Evolutionary conservation across 2,888 invertebrate genomes (phyloP).

Genomic region (Pseudoips prasinana): DNA sequence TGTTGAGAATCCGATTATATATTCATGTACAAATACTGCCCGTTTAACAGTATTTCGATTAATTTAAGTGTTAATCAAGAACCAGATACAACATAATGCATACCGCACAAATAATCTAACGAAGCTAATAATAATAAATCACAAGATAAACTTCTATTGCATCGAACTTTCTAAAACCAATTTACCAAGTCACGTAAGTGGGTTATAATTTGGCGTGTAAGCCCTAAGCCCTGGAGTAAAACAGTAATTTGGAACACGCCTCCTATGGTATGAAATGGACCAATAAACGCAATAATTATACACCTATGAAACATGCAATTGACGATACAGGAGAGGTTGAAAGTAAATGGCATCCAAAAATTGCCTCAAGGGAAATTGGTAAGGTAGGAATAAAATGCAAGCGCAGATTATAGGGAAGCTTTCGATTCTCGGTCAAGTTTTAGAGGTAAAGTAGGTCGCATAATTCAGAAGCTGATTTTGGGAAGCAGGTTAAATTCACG

Average conservation of each 20-base stretch:
- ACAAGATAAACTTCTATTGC: conserved; percentile 25
- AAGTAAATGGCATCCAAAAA: conserved; percentile 40
- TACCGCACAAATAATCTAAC: conserved; percentile 23
- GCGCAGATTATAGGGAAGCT: conserved; percentile 16
- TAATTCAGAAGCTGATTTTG: background rate
- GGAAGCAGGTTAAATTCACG: background rate
- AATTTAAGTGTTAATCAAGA: no score
- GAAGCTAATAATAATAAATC: conserved; percentile 35
- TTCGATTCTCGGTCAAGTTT: conserved; percentile 20
- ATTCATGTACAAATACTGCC: no score
- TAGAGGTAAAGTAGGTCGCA: conserved; percentile 13
- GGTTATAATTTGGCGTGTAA: conserved; percentile 43
- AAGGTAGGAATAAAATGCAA: conserved; percentile 18
- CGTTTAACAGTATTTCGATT: no score
- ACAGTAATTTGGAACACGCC: conserved; percentile 37
- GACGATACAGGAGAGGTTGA: conserved; percentile 42
- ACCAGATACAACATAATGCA: conserved; percentile 13
- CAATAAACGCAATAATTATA: conserved; percentile 50
- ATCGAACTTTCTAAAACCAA: conserved; percentile 45
- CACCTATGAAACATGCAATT: conserved; percentile 44
- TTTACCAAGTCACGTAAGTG: conserved; percentile 39
- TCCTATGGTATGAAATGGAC: conserved; percentile 31
- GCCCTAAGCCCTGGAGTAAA: conserved; percentile 41
- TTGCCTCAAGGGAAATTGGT: conserved; percentile 24
- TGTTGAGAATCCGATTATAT: no score